A percentile compares a stretch with the other conserved stretches of the same genome.
phyloP scores from a whole-genome alignment of 2,113 vertebrate genomes.

The Hystrix brachyura region DNA sequence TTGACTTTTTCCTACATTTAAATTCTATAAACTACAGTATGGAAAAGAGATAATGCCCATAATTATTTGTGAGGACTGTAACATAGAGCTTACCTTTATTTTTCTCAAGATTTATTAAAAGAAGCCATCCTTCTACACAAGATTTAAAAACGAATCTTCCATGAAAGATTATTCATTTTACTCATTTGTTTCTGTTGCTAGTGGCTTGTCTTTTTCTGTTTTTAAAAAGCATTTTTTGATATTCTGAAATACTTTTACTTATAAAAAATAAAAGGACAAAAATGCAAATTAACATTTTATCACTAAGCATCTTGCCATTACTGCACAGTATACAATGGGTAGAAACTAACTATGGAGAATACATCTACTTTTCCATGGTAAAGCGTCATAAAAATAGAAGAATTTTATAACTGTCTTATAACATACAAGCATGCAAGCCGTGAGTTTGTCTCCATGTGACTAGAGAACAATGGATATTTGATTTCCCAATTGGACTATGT shows the following conservation, averaged over 20 bases:
- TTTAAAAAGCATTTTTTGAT: background rate
- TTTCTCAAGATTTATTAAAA: constrained; percentile 43
- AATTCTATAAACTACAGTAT: background rate
- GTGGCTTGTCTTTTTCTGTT: background rate
- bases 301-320: background rate
- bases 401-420: background rate
- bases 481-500: background rate
- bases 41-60: background rate
- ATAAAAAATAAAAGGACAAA: background rate
- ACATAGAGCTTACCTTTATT: background rate
- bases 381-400: background rate
- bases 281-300: background rate
- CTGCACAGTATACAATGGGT: background rate
- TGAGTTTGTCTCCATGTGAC: background rate
- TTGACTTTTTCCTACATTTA: background rate
- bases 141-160: background rate
- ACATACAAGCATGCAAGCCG: background rate
- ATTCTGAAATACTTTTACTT: constrained; percentile 39
- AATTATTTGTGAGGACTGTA: background rate
- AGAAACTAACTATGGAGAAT: background rate
- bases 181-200: background rate
- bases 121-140: background rate
- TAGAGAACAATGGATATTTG: background rate
- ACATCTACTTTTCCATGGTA: background rate
- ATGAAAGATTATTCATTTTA: background rate